Conservation (phyloP, 1,140 invertebrate genomes). For the Nasonia longicornis region DNA sequence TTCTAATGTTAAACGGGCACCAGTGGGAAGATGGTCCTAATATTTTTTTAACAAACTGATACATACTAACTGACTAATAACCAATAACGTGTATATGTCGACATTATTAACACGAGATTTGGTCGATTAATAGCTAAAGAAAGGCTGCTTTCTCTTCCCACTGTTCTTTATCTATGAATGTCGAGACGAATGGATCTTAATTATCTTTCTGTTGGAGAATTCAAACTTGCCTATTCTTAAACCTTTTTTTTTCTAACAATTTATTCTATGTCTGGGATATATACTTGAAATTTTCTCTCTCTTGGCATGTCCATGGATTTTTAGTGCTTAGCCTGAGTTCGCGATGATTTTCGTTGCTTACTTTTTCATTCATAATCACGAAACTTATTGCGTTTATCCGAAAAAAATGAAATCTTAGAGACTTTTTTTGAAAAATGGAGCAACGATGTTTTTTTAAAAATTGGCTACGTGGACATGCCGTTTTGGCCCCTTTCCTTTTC, state of each 20-base stretch:
- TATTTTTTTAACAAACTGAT: background rate
- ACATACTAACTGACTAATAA: slow-evolving; percentile 1
- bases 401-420: background rate
- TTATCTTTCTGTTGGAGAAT: slow-evolving; percentile 31
- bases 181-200: slow-evolving; percentile 39
- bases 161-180: slow-evolving; percentile 33
- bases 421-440: background rate
- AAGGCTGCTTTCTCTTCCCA: slow-evolving; percentile 35
- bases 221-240: background rate
- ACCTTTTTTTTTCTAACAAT: slow-evolving; percentile 28
- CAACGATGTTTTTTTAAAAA: background rate
- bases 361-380: background rate
- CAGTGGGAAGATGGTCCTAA: slow-evolving; percentile 33
- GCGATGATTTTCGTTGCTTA: slow-evolving; percentile 1
- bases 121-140: background rate
- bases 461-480: slow-evolving; percentile 26
- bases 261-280: slow-evolving; percentile 29
- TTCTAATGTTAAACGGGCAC: slow-evolving; percentile 22
- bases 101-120: background rate
- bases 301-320: slow-evolving; percentile 39
- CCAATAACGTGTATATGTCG: background rate
- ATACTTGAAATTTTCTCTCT: slow-evolving; percentile 38
- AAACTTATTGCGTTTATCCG: background rate
- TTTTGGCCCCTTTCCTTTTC: slow-evolving; percentile 4
- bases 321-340: background rate